Evolutionary conservation across 1,140 invertebrate genomes (phyloP).

Genomic region (Pachyrhynchus sulphureomaculatus): DNA sequence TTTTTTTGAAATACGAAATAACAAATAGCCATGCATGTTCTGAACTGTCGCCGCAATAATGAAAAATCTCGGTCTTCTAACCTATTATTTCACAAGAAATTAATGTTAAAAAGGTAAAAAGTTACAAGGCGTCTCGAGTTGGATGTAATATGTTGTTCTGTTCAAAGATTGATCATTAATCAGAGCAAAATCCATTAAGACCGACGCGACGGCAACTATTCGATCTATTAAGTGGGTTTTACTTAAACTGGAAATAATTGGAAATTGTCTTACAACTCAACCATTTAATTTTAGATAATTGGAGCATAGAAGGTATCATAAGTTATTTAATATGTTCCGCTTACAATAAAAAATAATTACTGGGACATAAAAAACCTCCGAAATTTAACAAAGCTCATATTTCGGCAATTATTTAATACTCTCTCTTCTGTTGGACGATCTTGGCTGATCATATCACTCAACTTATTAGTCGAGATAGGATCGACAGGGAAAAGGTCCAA

Average conservation of each 20-base stretch:
- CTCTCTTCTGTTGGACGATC: no score
- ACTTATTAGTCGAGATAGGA: no score
- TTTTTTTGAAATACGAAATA: conserved; percentile 1
- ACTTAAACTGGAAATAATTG: conserved; percentile 29
- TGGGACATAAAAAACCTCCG: no score
- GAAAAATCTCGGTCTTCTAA: conserved; percentile 24
- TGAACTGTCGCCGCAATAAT: conserved; percentile 17
- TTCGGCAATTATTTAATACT: no score
- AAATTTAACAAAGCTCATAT: no score
- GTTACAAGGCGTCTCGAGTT: conserved; percentile 8
- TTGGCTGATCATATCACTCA: no score
- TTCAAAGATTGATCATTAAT: conserved; percentile 23
- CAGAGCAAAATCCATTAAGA: conserved; percentile 25
- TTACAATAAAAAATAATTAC: no score
- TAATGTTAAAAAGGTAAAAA: conserved; percentile 28
- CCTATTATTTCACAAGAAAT: conserved; percentile 20
- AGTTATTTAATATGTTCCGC: no score
- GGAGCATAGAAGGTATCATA: background rate
- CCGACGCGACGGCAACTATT: conserved; percentile 21
- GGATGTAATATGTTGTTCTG: conserved; percentile 26
- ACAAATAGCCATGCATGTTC: conserved; percentile 13
- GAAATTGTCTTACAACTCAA: conserved; percentile 18
- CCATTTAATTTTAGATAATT: conserved; percentile 18
- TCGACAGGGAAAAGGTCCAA: no score
- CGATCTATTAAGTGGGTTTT: conserved; percentile 31